Conservation (phyloP, 2,888 invertebrate genomes). For the Crepidodera aurea region DNA sequence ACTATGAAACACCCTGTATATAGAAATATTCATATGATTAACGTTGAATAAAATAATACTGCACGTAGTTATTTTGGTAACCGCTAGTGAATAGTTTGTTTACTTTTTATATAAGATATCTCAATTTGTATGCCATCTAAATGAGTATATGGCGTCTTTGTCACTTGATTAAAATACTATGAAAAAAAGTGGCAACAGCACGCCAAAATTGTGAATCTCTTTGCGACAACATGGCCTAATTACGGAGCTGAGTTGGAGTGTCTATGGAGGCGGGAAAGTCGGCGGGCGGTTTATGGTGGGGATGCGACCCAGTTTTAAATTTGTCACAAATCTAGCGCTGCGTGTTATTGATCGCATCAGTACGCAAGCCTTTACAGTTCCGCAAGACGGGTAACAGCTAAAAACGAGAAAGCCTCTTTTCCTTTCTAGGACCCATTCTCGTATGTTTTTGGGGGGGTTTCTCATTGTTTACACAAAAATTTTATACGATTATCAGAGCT, state of each 20-base stretch:
- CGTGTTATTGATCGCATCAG: conserved; percentile 56
- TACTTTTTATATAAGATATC: too few species aligned
- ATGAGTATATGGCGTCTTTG: too few species aligned
- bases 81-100: too few species aligned
- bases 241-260: conserved; percentile 1
- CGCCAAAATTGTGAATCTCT: conserved; percentile 7
- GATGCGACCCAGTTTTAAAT: conserved; percentile 55
- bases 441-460: background rate
- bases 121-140: too few species aligned
- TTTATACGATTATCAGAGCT: too few species aligned
- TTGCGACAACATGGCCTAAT: conserved; percentile 27
- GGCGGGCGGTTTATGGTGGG: conserved; percentile 43
- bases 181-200: background rate
- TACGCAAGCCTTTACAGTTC: conserved; percentile 50
- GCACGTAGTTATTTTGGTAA: too few species aligned
- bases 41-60: too few species aligned
- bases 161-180: background rate
- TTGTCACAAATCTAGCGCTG: conserved; percentile 48
- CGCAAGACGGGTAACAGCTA: conserved; percentile 29
- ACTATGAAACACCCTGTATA: too few species aligned
- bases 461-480: too few species aligned
- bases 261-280: background rate
- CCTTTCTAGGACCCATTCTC: background rate
- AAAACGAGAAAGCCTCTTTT: background rate
- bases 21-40: too few species aligned